Conservation (phyloP, 2,113 vertebrate species). For the Microcebus ravelobensis region DNA sequence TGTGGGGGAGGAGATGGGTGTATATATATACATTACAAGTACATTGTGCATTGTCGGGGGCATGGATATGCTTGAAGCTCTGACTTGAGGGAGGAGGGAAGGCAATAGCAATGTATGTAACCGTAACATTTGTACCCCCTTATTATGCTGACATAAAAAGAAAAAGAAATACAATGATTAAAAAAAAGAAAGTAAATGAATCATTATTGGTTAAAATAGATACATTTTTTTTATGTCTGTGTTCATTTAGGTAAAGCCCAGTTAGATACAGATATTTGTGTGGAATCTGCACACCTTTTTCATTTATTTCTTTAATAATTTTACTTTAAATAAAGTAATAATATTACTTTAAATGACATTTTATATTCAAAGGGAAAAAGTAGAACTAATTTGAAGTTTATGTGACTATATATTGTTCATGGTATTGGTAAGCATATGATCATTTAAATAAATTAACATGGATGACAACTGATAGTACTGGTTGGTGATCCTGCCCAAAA, state of each 20-base stretch:
- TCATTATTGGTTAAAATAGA: background rate
- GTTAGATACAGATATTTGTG: background rate
- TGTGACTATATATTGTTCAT: background rate
- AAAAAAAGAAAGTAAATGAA: background rate
- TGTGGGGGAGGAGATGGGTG: too few relatives aligned
- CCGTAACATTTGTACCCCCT: too few relatives aligned
- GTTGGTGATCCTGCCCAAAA: background rate
- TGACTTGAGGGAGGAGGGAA: too few relatives aligned
- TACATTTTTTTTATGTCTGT: background rate
- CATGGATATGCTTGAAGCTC: too few relatives aligned
- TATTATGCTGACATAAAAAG: too few relatives aligned
- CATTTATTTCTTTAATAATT: slow-evolving; percentile 24
- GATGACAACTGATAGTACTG: background rate
- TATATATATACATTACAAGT: too few relatives aligned
- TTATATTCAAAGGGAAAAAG: background rate
- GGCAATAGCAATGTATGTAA: too few relatives aligned
- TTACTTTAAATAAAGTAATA: too few relatives aligned
- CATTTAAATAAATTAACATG: background rate
- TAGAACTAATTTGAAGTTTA: background rate
- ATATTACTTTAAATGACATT: background rate
- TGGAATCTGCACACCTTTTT: background rate
- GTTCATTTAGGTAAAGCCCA: background rate
- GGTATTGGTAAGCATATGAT: background rate
- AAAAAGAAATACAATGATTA: too few relatives aligned
- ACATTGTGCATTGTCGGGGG: too few relatives aligned